Percentiles rank a stretch among this genome's conserved stretches.
Evolutionary conservation across 2,888 invertebrate species (phyloP).

Genomic region (Leptinotarsa haldemani): DNA sequence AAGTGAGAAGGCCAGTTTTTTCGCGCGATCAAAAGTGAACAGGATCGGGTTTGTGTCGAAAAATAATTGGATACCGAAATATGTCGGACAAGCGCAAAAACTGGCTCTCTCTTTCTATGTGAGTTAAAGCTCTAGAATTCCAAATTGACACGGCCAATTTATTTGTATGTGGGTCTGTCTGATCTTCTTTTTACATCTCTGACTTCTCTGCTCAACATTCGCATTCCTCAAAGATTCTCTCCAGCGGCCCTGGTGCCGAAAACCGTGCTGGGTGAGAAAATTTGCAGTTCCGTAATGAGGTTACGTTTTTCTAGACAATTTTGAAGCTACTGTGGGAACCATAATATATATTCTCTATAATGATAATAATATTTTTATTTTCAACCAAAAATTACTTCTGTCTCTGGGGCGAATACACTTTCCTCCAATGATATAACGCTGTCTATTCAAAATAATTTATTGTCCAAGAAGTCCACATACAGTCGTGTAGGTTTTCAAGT

Average conservation of each 20-base stretch:
- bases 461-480: too few species aligned
- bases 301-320: too few species aligned
- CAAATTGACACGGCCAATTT: slow-evolving; percentile 60
- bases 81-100: slow-evolving; percentile 60
- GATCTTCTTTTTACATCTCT: slow-evolving; percentile 45
- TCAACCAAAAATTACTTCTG: too few species aligned
- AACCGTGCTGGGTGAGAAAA: slow-evolving; percentile 11
- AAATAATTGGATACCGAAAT: slow-evolving; percentile 63
- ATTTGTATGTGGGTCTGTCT: slow-evolving; percentile 48
- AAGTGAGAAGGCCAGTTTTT: slow-evolving; percentile 60
- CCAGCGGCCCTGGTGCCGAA: neutral
- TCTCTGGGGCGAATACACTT: too few species aligned
- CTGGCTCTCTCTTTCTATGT: slow-evolving; percentile 55
- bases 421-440: too few species aligned
- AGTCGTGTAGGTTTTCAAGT: too few species aligned
- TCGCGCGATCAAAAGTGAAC: slow-evolving; percentile 57
- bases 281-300: neutral
- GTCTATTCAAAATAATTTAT: too few species aligned
- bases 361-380: too few species aligned
- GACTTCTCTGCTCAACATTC: slow-evolving; percentile 44
- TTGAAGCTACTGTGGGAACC: too few species aligned
- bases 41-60: slow-evolving; percentile 60
- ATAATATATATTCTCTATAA: too few species aligned
- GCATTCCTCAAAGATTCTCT: slow-evolving; percentile 47
- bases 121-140: slow-evolving; percentile 62